A percentile compares a stretch with the other conserved stretches of the same genome.
phyloP scores from a whole-genome alignment of 1,140 invertebrate genomes.

The Forficula auricularia region DNA sequence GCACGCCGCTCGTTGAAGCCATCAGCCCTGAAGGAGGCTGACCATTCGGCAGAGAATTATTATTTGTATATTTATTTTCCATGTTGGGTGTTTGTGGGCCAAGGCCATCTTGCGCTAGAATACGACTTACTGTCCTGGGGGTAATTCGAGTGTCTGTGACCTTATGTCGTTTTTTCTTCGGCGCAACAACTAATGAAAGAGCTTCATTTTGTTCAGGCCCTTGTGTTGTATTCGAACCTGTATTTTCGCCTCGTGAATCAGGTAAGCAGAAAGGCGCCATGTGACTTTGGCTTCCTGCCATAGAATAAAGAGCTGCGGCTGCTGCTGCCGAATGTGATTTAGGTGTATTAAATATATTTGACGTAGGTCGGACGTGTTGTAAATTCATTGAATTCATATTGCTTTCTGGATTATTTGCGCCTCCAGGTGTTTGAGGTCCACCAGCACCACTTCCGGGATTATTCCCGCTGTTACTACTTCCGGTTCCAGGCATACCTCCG shows the following conservation, averaged over 20 bases:
- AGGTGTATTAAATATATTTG: conserved; percentile 61
- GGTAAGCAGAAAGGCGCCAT: conserved; percentile 46
- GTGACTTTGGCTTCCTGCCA: conserved; percentile 28
- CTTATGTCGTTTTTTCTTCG: conserved; percentile 92
- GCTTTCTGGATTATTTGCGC: conserved; percentile 29
- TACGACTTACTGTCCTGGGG: conserved; percentile 70
- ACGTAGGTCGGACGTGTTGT: conserved; percentile 47
- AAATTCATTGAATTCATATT: conserved; percentile 42
- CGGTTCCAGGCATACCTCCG: conserved; percentile 5
- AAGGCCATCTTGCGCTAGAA: conserved; percentile 56
- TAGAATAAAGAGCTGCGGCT: conserved; percentile 22
- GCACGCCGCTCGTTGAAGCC: conserved; percentile 9
- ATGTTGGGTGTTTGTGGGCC: conserved; percentile 21
- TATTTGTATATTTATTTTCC: conserved; percentile 23
- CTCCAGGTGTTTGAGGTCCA: conserved; percentile 14
- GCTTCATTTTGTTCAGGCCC: conserved; percentile 83
- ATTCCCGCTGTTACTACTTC: conserved; percentile 16
- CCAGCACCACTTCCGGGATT: conserved; percentile 21
- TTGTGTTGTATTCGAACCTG: conserved; percentile 15
- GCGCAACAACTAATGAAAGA: conserved; percentile 77
- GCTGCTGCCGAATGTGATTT: conserved; percentile 28
- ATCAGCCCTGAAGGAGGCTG: conserved; percentile 7
- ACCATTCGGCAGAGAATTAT: not conserved
- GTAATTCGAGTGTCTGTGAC: conserved; percentile 91
- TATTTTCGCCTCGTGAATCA: conserved; percentile 36